A percentile compares a stretch with the other conserved stretches of the same genome.
phyloP scores from a whole-genome alignment of 2,888 invertebrate genomes.

The Taphrorychus bicolor region DNA sequence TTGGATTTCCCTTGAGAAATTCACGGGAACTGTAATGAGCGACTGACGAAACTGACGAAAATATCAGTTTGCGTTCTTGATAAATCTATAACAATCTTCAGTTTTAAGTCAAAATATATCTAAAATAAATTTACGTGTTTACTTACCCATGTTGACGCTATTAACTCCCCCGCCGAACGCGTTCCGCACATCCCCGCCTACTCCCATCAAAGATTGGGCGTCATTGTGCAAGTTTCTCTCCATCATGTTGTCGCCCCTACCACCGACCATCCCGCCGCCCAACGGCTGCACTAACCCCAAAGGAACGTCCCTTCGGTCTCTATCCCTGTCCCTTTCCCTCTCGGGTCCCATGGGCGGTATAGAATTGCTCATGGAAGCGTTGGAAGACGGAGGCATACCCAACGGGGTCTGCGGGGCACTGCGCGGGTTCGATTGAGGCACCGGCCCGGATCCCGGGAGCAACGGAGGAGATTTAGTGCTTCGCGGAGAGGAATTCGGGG shows the following conservation, averaged over 20 bases:
- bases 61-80: no score
- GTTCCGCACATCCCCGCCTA: slow-evolving; percentile 67
- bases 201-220: slow-evolving; percentile 61
- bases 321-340: slow-evolving; percentile 24
- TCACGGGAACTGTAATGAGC: no score
- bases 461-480: slow-evolving; percentile 86
- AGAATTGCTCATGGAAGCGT: slow-evolving; percentile 53
- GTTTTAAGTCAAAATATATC: no score
- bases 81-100: no score
- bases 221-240: slow-evolving; percentile 53
- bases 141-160: slow-evolving; percentile 27
- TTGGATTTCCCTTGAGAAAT: no score
- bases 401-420: slow-evolving; percentile 67
- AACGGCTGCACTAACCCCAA: slow-evolving; percentile 35
- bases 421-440: slow-evolving; percentile 51
- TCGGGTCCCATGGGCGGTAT: slow-evolving; percentile 42
- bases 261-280: slow-evolving; percentile 19
- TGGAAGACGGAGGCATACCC: slow-evolving; percentile 52
- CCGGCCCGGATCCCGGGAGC: slow-evolving; percentile 64
- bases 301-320: slow-evolving; percentile 40
- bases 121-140: neutral
- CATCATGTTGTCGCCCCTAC: slow-evolving; percentile 18
- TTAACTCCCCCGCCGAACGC: slow-evolving; percentile 57
- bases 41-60: no score
- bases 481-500: slow-evolving; percentile 86